Evolutionary conservation across 2,113 vertebrate species (phyloP).

Genomic region (Scomber japonicus): DNA sequence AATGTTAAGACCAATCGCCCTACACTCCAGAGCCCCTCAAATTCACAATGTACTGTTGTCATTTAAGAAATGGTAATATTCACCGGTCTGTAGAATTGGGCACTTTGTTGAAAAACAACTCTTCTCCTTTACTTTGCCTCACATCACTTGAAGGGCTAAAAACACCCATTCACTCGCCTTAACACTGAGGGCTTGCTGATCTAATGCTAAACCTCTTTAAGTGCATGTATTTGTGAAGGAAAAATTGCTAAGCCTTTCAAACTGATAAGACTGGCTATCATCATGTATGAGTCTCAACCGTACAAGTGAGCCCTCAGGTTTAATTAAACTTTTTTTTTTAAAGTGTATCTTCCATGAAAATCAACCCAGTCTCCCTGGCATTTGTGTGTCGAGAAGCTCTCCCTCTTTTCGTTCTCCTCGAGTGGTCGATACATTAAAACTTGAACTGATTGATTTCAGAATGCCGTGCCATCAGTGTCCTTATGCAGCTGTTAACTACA

Average conservation of each 20-base stretch:
- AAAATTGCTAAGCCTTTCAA: constrained; percentile 75
- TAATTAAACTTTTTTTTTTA: constrained; percentile 85
- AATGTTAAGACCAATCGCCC: constrained; percentile 62
- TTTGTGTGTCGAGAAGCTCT: constrained; percentile 83
- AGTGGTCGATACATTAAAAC: constrained; percentile 88
- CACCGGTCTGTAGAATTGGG: constrained; percentile 49
- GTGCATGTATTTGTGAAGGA: constrained; percentile 71
- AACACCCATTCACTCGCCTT: constrained; percentile 77
- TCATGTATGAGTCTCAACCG: constrained; percentile 67
- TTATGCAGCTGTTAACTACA: constrained; percentile 78
- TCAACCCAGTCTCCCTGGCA: constrained; percentile 72
- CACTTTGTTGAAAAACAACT: constrained; percentile 73
- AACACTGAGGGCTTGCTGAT: constrained; percentile 63
- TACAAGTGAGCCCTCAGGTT: constrained; percentile 83
- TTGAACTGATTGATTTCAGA: constrained; percentile 88
- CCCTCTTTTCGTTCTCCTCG: constrained; percentile 75
- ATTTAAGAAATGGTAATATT: constrained; percentile 70
- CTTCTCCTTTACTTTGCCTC: constrained; percentile 62
- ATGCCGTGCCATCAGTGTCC: constrained; percentile 83
- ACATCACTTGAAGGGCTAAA: constrained; percentile 68
- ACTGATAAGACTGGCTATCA: constrained; percentile 65
- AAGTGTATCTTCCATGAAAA: constrained; percentile 83
- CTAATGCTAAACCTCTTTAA: constrained; percentile 70
- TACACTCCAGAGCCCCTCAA: constrained; percentile 69
- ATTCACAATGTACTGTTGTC: constrained; percentile 70